These are phyloP conservation scores for Carlito syrichta DNA, from an alignment of 2,113 vertebrate genomes.

Conservation along the genomic window DNA sequence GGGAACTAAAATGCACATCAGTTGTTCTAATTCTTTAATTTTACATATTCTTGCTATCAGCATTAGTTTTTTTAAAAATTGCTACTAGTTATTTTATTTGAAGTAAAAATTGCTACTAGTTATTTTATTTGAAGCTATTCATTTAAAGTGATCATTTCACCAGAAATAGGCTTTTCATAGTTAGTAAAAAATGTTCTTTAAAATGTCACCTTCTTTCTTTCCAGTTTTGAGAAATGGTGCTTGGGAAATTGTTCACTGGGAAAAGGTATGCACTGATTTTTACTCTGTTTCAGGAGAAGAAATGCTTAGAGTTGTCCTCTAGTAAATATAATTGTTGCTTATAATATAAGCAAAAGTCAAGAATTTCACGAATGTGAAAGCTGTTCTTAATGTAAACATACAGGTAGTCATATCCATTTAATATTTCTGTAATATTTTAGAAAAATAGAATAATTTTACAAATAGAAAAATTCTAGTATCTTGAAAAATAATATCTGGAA, in stretches of 20 bases:
- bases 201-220: slow-evolving; percentile 44
- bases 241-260: slow-evolving; percentile 99
- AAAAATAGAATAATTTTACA: too few species aligned
- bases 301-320: not conserved
- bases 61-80: not conserved
- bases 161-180: not conserved
- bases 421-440: not conserved
- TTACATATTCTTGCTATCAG: not conserved
- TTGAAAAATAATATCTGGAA: slow-evolving; percentile 35
- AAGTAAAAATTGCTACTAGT: not conserved
- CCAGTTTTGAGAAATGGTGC: slow-evolving; percentile 96
- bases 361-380: not conserved
- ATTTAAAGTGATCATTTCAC: not conserved
- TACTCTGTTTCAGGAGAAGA: not conserved
- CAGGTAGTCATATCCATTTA: not conserved
- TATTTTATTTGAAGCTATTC: not conserved
- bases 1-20: not conserved
- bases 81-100: not conserved
- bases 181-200: not conserved
- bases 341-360: not conserved
- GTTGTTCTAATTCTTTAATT: not conserved
- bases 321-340: not conserved
- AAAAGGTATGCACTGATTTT: slow-evolving; percentile 90
- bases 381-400: not conserved
- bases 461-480: too few species aligned